A percentile compares a stretch with the other conserved stretches of the same genome.
These are phyloP conservation scores for Pseudochaenichthys georgianus DNA, from an alignment of 2,797 vertebrate species.

Conservation along the genomic window DNA sequence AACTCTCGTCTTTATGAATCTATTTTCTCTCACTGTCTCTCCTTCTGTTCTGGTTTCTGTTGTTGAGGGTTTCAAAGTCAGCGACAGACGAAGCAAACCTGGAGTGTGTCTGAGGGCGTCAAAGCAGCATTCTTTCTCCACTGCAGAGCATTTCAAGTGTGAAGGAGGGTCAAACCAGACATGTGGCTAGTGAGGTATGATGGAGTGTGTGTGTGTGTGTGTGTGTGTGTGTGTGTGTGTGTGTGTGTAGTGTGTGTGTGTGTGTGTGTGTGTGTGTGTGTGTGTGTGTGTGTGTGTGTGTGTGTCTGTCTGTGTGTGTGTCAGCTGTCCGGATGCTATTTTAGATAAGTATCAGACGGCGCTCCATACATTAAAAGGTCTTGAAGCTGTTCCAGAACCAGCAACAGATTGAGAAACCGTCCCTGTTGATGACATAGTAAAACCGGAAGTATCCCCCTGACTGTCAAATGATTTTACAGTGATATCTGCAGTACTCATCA, in stretches of 20 bases:
- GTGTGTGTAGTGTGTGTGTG: slow-evolving; percentile 18
- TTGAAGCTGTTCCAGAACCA: slow-evolving; percentile 20
- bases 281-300: slow-evolving; percentile 4
- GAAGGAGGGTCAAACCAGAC: slow-evolving; percentile 74
- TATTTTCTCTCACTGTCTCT: slow-evolving; percentile 35
- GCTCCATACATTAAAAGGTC: slow-evolving; percentile 32
- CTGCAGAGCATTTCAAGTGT: slow-evolving; percentile 72
- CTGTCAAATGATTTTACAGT: too few relatives aligned
- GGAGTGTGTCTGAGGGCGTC: slow-evolving; percentile 12
- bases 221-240: slow-evolving; percentile 29
- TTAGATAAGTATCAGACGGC: slow-evolving; percentile 25
- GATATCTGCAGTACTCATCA: too few relatives aligned
- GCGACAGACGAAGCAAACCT: slow-evolving; percentile 29
- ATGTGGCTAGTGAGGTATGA: slow-evolving; percentile 37
- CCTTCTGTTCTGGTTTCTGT: slow-evolving; percentile 28
- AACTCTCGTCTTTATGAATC: slow-evolving; percentile 50
- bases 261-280: neutral
- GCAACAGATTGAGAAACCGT: slow-evolving; percentile 41
- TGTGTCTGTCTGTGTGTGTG: too few relatives aligned
- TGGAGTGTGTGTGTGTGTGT: slow-evolving; percentile 12
- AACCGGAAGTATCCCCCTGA: too few relatives aligned
- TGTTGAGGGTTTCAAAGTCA: slow-evolving; percentile 29
- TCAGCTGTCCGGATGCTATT: slow-evolving; percentile 5
- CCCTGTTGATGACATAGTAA: neutral
- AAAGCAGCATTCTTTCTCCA: slow-evolving; percentile 29